Evolutionary conservation across 2,797 vertebrate species (phyloP), one percentile per base, ranked within the genome.

Genomic region (Molossus molossus): DNA sequence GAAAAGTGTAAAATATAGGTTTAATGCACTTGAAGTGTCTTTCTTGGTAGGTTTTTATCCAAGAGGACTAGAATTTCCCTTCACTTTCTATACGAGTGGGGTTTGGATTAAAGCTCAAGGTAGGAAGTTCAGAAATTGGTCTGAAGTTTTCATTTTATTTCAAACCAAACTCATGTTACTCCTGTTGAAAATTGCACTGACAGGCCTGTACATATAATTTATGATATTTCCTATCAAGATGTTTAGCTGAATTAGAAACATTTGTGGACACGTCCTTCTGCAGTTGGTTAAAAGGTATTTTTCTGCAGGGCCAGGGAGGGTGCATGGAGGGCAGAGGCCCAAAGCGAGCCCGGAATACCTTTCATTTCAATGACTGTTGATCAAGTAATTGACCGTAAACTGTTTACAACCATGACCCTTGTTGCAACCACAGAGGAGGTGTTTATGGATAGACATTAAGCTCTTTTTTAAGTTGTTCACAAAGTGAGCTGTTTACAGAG

Each of bases 181-280:
- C 94, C 94, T 98, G 96, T 94, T 98, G 97, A 98, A 98, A 98
- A 98, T 97, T 98, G 94, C 98, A 97, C 97, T 98, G 98, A 98
- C 97, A 98, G 96, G 97, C 79, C 76, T 94, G 96, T 97, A 96
- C 95, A 53, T 67, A 81, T 97, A 98, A 98, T 98, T 98, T 98
- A 98, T 97, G 97, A 98, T 98, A 98, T 97, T 98, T 98, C 98
- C 97, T 97, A 98, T 98, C 97, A 98, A 98, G 98, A 98, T 97
- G 97, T 98, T 98, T 98, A 94, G 94, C 95, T 97, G 97, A 98
- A 98, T 98, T 98, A 98, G 98, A 98, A 98, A 98, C 98, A 98
- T 94, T 98, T 98, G 97, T 97, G 98, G 98, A 97, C 97, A 97
- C 96, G 87, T 58, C 95, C 1, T 23, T 96, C 94, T 97, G 96